Base-by-base conservation (phyloP, 2,113 vertebrate genomes). In the Lampris megalopsis region DNA sequence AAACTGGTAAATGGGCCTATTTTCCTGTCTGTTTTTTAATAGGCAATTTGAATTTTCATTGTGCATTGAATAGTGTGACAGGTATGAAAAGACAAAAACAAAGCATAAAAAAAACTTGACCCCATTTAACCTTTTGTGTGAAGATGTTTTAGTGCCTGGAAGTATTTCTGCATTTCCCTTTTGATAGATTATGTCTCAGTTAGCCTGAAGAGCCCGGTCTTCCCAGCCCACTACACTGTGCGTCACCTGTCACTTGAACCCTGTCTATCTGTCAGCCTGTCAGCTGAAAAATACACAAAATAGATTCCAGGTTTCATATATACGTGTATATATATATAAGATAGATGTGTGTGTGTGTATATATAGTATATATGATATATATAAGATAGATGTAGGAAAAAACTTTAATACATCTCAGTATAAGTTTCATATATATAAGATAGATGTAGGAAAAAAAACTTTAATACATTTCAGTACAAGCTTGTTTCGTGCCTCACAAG, bases 61-160 rank as follows among this genome's bases (percentile, higher is more conserved):
- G 63, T 81, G 61, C 68, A 73, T 77, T 79, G 59, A 66, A 40
- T 57, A 77, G 66, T 78, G 75, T 65, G 41, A 64, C 62, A 41
- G 10, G 3, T n/a, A 13, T 53, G 13, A 53, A 11, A 71, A 71
- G 64, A 38, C 9, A 70, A 71, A 75, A 70, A 70, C 58, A 67
- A 45, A 45, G 7, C 7, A 45, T 5, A 45, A 5, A 45, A 45
- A 45, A 45, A 45, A 4, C 43, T 45, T 45, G 54, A 53, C 8
- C 59, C 10, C 38, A 3, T 68, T 79, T 63, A 50, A 81, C 63
- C 52, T 54, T 60, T 58, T 71, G 9, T 61, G 64, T 68, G 38
- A 68, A 45, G 68, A 81, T 64, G 60, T 79, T 88, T 59, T 76
- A 85, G 75, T 80, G 48, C 61, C 56, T 71, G 63, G 63, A 43